These are phyloP conservation scores for Mythimna ferrago DNA, from an alignment of 2,888 invertebrate species.

Conservation along the genomic window DNA sequence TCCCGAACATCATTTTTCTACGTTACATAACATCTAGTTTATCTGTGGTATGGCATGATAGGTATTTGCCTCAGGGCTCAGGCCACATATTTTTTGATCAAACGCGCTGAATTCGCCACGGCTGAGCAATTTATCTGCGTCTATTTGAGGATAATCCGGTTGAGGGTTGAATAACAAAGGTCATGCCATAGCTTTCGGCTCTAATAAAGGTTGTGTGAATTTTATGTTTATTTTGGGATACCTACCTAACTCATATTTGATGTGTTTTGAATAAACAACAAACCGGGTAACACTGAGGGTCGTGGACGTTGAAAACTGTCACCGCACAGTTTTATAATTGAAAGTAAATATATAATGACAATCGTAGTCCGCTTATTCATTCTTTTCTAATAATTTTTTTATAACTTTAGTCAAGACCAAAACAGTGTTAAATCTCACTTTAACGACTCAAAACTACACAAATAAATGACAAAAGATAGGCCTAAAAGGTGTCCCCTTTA, in stretches of 20 bases:
- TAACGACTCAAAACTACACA: conserved; percentile 1
- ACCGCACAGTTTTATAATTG: conserved; percentile 7
- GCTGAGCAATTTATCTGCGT: conserved; percentile 41
- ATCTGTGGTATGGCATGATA: conserved; percentile 17
- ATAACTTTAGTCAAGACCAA: neutral
- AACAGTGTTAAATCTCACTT: neutral
- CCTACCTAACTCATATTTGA: conserved; percentile 14
- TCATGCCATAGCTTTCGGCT: conserved; percentile 28
- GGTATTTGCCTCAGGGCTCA: conserved; percentile 9
- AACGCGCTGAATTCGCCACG: conserved; percentile 32
- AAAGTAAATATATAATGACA: neutral
- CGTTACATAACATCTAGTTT: conserved; percentile 8
- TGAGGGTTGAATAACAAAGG: conserved; percentile 37
- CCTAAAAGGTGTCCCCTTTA: neutral
- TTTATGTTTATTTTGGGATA: conserved; percentile 17
- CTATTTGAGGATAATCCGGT: conserved; percentile 39
- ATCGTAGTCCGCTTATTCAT: neutral
- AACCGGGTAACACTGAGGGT: neutral
- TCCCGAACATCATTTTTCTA: conserved; percentile 5
- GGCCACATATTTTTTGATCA: conserved; percentile 28
- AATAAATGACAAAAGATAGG: neutral
- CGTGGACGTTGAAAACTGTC: neutral
- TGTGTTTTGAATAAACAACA: conserved; percentile 26
- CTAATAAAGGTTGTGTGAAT: conserved; percentile 16
- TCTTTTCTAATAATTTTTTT: neutral